Evolutionary conservation across 92 coral and sea anemone species (phyloP).

Genomic region (Hydrozoanthus gracilis): DNA sequence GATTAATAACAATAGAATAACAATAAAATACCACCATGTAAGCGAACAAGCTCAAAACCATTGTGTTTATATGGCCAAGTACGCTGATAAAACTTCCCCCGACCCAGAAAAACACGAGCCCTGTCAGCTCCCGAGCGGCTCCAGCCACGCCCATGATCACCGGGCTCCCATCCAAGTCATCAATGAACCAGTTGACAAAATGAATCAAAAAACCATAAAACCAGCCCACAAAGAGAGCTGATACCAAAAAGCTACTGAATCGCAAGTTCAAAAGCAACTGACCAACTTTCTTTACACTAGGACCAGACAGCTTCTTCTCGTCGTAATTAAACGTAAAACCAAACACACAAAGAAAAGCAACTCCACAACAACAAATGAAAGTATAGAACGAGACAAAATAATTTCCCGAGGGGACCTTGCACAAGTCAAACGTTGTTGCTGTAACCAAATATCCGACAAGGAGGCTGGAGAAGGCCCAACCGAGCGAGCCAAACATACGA

Average conservation of each 20-base stretch:
- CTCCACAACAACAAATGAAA: conserved; percentile 67
- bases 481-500: conserved; percentile 71
- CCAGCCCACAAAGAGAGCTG: conserved; percentile 49
- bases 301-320: conserved; percentile 14
- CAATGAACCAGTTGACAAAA: conserved; percentile 81
- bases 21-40: conserved; percentile 56
- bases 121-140: conserved; percentile 65
- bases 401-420: conserved; percentile 41
- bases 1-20: conserved; percentile 54
- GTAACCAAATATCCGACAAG: conserved; percentile 60
- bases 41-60: conserved; percentile 59
- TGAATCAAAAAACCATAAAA: conserved; percentile 47
- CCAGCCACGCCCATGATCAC: conserved; percentile 69
- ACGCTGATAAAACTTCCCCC: conserved; percentile 57
- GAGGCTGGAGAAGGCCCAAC: conserved; percentile 57
- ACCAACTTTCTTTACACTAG: conserved; percentile 48
- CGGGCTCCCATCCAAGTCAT: conserved; percentile 70
- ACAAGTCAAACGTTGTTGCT: conserved; percentile 43
- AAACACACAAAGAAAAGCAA: conserved; percentile 66
- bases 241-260: conserved; percentile 62
- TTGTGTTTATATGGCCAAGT: conserved; percentile 66
- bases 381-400: conserved; percentile 65
- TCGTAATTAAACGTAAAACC: conserved; percentile 72
- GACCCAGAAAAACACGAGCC: conserved; percentile 58
- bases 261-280: conserved; percentile 51